Conservation (phyloP, 2,113 vertebrate genomes). For the human (Homo sapiens) region GRCh38 chr2:122110001-122110500, state of each 20-base stretch:
- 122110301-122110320: neutral
- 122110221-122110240: neutral
- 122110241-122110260: neutral
- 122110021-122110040: neutral
- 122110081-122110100: neutral
- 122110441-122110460: no score
- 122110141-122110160: neutral
- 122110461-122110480: neutral
- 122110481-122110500: neutral
- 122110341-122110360: neutral
- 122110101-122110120: neutral
- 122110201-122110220: no score
- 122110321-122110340: neutral
- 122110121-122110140: neutral
- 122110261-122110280: neutral
- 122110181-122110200: fast-evolving
- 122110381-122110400: neutral
- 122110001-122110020: neutral
- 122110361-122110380: neutral
- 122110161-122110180: fast-evolving
- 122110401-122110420: neutral
- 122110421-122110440: fast-evolving
- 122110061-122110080: neutral
- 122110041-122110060: neutral
- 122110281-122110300: neutral